Evolutionary conservation across 2,113 vertebrate species (phyloP).

Genomic region (Origma solitaria): DNA sequence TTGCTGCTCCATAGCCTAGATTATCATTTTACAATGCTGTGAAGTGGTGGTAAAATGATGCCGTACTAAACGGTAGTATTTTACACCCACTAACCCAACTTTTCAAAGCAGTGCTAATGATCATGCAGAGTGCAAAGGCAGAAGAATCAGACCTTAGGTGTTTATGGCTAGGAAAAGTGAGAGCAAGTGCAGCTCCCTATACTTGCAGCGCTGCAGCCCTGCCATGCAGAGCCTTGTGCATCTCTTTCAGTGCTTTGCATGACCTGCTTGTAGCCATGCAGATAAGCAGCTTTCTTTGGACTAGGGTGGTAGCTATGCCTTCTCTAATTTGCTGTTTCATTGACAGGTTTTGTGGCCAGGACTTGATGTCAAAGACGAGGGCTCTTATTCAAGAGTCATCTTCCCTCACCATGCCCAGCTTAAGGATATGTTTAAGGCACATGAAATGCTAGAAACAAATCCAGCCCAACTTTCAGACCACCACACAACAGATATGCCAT

Average conservation of each 20-base stretch:
- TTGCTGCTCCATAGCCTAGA: not conserved
- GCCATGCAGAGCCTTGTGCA: not conserved
- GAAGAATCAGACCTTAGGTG: not conserved
- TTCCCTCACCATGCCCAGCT: not conserved
- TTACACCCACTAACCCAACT: not conserved
- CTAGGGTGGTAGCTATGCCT: not conserved
- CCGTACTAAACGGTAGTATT: not conserved
- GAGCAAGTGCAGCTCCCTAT: rapidly evolving
- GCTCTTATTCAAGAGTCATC: not conserved
- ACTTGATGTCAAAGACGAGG: not conserved
- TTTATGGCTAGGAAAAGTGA: not conserved
- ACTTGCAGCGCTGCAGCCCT: not conserved
- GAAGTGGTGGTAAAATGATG: not conserved
- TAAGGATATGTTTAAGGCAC: not conserved
- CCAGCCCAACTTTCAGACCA: not conserved
- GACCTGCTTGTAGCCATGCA: not conserved
- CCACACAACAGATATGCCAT: not conserved
- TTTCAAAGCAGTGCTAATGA: not conserved
- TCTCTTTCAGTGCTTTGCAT: not conserved
- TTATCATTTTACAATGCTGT: not conserved
- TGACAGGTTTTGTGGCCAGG: not conserved
- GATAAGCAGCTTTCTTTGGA: not conserved
- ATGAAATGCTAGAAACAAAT: not conserved
- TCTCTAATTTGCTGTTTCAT: not conserved
- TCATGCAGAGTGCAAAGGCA: not conserved